Conservation (phyloP, 2,113 vertebrate genomes). For the Pangasianodon gigas region DNA sequence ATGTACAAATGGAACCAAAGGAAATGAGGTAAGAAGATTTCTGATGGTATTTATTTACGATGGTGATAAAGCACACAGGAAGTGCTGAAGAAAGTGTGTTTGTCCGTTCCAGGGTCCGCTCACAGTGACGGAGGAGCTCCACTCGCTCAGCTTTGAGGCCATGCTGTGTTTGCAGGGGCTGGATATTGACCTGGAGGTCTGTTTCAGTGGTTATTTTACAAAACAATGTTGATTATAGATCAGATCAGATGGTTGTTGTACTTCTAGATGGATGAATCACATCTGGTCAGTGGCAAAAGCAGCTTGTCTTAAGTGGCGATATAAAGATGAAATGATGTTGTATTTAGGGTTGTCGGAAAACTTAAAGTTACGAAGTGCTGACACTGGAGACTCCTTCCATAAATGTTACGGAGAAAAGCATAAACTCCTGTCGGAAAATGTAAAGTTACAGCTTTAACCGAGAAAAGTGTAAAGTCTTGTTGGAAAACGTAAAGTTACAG, state of each 20-base stretch:
- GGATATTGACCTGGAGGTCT: slow-evolving; percentile 90
- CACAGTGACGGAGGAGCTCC: slow-evolving; percentile 93
- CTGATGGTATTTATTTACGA: background rate
- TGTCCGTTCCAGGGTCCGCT: slow-evolving; percentile 80
- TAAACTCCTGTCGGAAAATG: too few relatives aligned
- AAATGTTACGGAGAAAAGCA: too few relatives aligned
- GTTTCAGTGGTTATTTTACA: slow-evolving; percentile 13
- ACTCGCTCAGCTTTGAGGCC: slow-evolving; percentile 93
- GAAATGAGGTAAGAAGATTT: slow-evolving; percentile 83
- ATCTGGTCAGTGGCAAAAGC: background rate
- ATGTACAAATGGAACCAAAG: slow-evolving; percentile 84
- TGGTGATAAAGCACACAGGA: background rate
- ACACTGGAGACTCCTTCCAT: background rate
- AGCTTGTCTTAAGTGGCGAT: too few relatives aligned
- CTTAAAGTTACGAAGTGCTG: background rate
- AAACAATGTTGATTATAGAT: background rate
- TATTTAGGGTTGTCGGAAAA: background rate
- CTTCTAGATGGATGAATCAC: background rate
- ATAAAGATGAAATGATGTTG: too few relatives aligned
- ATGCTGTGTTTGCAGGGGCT: slow-evolving; percentile 89
- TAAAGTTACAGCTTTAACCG: too few relatives aligned
- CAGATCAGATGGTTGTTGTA: background rate
- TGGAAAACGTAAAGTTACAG: too few relatives aligned
- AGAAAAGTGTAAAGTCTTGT: too few relatives aligned
- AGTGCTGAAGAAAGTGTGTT: background rate